Percentiles rank a stretch among this genome's conserved stretches.
phyloP scores from a whole-genome alignment of 2,113 vertebrate genomes.

The Pachyramphus minor region DNA sequence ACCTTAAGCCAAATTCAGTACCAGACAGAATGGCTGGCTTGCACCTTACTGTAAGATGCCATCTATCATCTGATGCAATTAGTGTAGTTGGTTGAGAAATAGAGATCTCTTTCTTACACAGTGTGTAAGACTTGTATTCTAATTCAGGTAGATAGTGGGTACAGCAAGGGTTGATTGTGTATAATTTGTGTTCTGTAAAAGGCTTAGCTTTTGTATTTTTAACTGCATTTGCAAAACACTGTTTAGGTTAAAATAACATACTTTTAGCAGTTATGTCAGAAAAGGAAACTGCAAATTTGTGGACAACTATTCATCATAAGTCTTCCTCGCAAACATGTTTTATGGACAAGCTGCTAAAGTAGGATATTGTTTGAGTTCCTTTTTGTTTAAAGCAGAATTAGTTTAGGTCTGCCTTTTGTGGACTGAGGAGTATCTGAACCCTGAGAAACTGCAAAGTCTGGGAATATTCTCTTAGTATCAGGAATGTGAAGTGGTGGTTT shows the following conservation, averaged over 20 bases:
- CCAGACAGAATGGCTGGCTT: neutral
- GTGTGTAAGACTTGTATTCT: neutral
- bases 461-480: neutral
- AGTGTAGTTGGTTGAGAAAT: neutral
- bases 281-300: neutral
- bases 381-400: neutral
- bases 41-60: neutral
- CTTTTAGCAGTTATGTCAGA: neutral
- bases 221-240: neutral
- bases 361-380: neutral
- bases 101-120: neutral
- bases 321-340: neutral
- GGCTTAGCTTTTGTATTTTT: neutral
- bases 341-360: neutral
- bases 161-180: neutral
- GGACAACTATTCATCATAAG: neutral
- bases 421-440: neutral
- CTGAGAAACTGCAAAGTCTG: constrained; percentile 2
- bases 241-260: constrained; percentile 1
- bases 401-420: neutral
- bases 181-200: neutral
- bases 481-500: neutral
- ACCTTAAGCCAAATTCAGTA: neutral
- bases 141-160: neutral
- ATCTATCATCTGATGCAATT: neutral